phyloP scores from a whole-genome alignment of 2,888 invertebrate species.

The Nomada goodeniana region DNA sequence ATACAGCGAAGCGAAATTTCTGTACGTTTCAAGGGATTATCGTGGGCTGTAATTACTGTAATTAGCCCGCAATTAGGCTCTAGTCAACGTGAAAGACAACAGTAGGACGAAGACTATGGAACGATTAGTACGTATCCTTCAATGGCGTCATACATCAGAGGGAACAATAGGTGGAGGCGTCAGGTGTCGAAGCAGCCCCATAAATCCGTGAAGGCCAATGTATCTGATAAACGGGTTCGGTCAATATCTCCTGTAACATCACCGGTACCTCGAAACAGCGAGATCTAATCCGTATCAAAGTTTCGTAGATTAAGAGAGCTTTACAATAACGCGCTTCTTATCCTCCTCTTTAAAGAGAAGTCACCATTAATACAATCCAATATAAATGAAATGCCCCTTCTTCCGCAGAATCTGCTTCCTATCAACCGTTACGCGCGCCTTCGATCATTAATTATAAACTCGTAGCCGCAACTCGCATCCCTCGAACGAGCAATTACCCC shows the following conservation, averaged over 20 bases:
- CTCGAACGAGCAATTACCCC: neutral
- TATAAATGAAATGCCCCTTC: neutral
- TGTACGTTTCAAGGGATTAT: neutral
- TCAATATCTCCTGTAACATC: neutral
- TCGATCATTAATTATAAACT: neutral
- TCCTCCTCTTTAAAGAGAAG: no score
- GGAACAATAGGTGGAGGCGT: slow-evolving; percentile 48
- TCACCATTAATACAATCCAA: neutral
- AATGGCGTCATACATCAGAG: slow-evolving; percentile 54
- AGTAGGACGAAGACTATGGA: slow-evolving; percentile 46
- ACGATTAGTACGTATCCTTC: slow-evolving; percentile 54
- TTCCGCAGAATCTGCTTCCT: neutral
- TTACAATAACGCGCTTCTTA: no score
- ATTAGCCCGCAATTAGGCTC: slow-evolving; percentile 40
- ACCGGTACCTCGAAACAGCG: no score
- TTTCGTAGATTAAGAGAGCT: no score
- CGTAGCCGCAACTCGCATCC: neutral
- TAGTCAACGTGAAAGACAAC: slow-evolving; percentile 19
- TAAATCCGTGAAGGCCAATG: slow-evolving; percentile 35
- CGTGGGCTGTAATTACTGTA: slow-evolving; percentile 28
- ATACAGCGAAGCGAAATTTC: neutral
- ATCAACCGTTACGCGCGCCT: neutral
- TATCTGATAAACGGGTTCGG: slow-evolving; percentile 35
- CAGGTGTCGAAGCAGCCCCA: slow-evolving; percentile 47
- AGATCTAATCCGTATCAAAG: no score